These are phyloP conservation scores for Xiphorhynchus erythropygius DNA, from an alignment of 2,797 vertebrate species.

Conservation along the genomic window DNA sequence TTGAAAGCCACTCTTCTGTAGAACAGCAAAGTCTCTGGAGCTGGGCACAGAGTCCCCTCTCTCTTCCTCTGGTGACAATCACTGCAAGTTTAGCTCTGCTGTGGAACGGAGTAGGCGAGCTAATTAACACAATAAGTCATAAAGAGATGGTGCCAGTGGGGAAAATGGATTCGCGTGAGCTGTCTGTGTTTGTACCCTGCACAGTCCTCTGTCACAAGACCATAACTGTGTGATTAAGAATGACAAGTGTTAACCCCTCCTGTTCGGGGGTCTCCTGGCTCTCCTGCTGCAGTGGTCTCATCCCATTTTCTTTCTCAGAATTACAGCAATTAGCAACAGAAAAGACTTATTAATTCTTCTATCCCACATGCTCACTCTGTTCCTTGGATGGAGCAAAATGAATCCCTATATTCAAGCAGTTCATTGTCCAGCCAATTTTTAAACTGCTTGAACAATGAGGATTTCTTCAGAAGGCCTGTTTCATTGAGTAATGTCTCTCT, in stretches of 20 bases:
- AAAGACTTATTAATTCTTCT: constrained; percentile 23
- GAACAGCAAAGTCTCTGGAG: not conserved
- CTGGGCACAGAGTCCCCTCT: not conserved
- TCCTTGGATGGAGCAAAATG: not conserved
- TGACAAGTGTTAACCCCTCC: constrained; percentile 1
- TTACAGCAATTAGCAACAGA: constrained; percentile 45
- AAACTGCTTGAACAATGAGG: not conserved
- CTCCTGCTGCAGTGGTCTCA: not conserved
- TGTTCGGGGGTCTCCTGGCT: not conserved
- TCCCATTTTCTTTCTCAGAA: constrained; percentile 16
- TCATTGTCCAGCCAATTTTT: constrained; percentile 1
- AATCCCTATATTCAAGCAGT: not conserved
- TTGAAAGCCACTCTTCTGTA: not conserved
- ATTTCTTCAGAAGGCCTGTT: not conserved
- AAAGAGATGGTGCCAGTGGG: not conserved
- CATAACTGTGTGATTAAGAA: constrained; percentile 14
- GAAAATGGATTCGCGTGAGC: not conserved
- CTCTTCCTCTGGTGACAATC: not conserved
- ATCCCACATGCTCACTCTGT: not conserved
- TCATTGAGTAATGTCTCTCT: not conserved
- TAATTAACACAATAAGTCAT: constrained; percentile 28
- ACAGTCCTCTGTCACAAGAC: not conserved
- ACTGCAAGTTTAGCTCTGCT: fast-evolving
- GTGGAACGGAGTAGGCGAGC: not conserved
- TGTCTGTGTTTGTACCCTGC: not conserved